Conservation (phyloP, 2,113 vertebrate species). For the Steatornis caripensis region DNA sequence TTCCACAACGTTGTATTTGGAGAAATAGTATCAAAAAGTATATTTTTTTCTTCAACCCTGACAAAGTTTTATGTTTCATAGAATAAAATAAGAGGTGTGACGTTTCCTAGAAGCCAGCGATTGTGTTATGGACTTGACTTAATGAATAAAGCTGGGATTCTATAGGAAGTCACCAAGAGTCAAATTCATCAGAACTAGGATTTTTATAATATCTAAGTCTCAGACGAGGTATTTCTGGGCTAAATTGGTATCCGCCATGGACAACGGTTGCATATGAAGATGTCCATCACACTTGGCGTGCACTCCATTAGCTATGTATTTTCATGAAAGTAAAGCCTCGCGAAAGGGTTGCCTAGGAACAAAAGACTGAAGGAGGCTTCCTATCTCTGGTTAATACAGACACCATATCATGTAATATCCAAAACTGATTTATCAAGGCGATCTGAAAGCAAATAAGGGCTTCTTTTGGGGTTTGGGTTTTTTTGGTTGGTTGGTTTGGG, state of each 20-base stretch:
- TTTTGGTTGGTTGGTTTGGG: background rate
- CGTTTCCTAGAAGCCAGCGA: background rate
- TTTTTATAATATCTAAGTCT: background rate
- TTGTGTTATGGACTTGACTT: background rate
- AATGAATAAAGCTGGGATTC: background rate
- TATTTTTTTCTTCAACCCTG: background rate
- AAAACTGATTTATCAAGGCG: background rate
- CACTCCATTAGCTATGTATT: background rate
- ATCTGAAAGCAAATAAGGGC: background rate
- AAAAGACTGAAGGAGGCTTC: background rate
- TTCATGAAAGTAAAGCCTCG: background rate
- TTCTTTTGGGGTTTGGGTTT: background rate
- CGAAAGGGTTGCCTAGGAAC: background rate
- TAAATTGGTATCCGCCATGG: background rate
- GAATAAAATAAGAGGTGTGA: background rate
- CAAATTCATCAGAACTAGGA: background rate
- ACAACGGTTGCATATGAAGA: background rate
- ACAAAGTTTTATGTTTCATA: background rate
- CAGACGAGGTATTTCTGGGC: background rate
- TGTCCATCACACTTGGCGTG: background rate
- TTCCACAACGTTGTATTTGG: background rate
- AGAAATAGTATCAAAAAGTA: background rate
- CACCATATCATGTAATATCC: background rate
- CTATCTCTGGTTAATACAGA: background rate
- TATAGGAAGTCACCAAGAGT: background rate